Conservation (phyloP, 2,797 vertebrate species). For the Danionella dracula region DNA sequence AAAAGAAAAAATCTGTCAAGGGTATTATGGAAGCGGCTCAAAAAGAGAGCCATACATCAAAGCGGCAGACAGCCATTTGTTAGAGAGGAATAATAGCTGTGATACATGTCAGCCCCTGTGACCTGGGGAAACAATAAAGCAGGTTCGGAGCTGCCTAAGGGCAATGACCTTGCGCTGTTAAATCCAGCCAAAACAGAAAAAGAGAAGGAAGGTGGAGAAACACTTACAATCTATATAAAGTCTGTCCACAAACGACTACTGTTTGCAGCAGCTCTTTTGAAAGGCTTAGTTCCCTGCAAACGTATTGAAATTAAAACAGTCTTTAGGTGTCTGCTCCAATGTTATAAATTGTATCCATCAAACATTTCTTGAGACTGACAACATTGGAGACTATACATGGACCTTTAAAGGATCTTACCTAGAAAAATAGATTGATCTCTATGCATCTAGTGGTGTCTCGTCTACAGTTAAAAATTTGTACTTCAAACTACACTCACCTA, state of each 20-base stretch:
- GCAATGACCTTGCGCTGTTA: slow-evolving; percentile 69
- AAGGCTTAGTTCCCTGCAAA: slow-evolving; percentile 45
- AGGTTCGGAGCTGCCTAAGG: slow-evolving; percentile 65
- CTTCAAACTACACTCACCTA: no score
- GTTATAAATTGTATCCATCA: no score
- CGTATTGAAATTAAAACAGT: no score
- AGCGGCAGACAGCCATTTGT: slow-evolving; percentile 72
- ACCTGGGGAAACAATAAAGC: slow-evolving; percentile 73
- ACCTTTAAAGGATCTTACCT: no score
- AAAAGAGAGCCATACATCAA: slow-evolving; percentile 74
- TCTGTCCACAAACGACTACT: slow-evolving; percentile 64
- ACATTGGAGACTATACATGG: no score
- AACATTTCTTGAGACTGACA: no score
- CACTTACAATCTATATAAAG: slow-evolving; percentile 75
- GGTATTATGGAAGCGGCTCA: slow-evolving; percentile 71
- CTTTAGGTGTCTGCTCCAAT: no score
- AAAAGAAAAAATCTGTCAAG: slow-evolving; percentile 69
- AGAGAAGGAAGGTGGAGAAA: slow-evolving; percentile 66
- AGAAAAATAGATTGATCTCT: no score
- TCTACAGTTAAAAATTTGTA: no score
- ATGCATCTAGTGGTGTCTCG: no score
- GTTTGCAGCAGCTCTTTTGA: slow-evolving; percentile 53
- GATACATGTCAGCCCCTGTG: slow-evolving; percentile 71
- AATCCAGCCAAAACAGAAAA: slow-evolving; percentile 58
- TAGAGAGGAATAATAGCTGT: slow-evolving; percentile 74